Evolutionary conservation across 2,113 vertebrate genomes (phyloP).

Genomic region (Psittacula cyanocephala): DNA sequence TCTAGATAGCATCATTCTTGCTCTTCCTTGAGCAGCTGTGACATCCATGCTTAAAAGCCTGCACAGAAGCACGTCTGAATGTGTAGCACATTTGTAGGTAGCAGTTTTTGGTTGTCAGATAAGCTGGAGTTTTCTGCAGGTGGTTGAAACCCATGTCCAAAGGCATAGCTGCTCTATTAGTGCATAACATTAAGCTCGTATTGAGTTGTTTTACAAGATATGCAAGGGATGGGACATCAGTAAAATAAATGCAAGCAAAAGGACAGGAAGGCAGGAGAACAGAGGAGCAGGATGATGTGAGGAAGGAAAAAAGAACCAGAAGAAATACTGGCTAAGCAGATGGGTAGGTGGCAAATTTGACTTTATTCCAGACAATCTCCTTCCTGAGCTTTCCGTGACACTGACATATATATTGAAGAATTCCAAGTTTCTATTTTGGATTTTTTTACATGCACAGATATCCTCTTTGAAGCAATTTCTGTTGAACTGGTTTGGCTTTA

Average conservation of each 20-base stretch:
- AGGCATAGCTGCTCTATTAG: background rate
- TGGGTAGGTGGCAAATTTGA: background rate
- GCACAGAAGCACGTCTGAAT: background rate
- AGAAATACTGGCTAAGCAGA: background rate
- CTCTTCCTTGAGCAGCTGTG: background rate
- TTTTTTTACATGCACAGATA: background rate
- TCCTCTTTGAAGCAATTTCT: background rate
- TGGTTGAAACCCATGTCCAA: background rate
- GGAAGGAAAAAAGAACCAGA: background rate
- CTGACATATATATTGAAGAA: background rate
- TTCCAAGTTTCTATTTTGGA: background rate
- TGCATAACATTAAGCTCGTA: background rate
- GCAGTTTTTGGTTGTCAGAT: background rate
- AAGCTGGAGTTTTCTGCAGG: background rate
- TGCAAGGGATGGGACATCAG: background rate
- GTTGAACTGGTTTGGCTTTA: background rate
- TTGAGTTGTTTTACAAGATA: background rate
- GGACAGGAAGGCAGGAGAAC: background rate
- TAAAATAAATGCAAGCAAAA: background rate
- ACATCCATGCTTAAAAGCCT: background rate
- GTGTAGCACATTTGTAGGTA: background rate
- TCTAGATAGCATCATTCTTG: background rate
- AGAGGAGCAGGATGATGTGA: background rate
- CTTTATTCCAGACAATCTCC: background rate
- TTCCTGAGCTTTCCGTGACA: background rate